phyloP scores from a whole-genome alignment of 2,888 invertebrate genomes.

The Atethmia centrago region DNA sequence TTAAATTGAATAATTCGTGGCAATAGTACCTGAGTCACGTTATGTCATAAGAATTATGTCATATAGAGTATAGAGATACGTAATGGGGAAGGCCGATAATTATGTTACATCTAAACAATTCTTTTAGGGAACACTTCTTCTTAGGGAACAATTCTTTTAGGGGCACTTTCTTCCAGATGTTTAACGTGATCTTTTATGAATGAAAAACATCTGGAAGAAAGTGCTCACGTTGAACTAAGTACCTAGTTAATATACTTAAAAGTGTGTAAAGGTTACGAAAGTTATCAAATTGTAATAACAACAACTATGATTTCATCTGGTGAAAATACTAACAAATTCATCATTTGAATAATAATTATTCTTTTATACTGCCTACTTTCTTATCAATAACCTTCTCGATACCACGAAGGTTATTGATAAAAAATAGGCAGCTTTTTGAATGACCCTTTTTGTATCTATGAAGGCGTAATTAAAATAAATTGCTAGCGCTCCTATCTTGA shows the following conservation, averaged over 20 bases:
- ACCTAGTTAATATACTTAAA: conserved; percentile 4
- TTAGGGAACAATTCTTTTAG: no score
- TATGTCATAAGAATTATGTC: conserved; percentile 3
- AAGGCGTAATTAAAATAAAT: neutral
- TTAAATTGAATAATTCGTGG: conserved; percentile 68
- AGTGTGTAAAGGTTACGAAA: conserved; percentile 20
- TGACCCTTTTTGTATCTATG: neutral
- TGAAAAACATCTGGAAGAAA: neutral
- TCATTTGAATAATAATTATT: neutral
- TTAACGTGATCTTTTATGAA: no score
- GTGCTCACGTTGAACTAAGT: neutral
- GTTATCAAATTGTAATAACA: neutral
- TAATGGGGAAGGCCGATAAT: no score
- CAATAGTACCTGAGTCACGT: conserved; percentile 63
- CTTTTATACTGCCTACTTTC: no score
- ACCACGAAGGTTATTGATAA: neutral
- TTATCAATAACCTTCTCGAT: no score
- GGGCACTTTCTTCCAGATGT: no score
- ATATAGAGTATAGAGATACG: conserved; percentile 21
- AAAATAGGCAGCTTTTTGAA: neutral
- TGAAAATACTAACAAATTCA: neutral
- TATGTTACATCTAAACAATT: no score
- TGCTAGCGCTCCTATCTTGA: neutral
- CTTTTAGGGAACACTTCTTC: no score
- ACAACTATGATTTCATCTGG: conserved; percentile 12